Conservation (phyloP, 1,140 invertebrate genomes). For the Capitella teleta region DNA sequence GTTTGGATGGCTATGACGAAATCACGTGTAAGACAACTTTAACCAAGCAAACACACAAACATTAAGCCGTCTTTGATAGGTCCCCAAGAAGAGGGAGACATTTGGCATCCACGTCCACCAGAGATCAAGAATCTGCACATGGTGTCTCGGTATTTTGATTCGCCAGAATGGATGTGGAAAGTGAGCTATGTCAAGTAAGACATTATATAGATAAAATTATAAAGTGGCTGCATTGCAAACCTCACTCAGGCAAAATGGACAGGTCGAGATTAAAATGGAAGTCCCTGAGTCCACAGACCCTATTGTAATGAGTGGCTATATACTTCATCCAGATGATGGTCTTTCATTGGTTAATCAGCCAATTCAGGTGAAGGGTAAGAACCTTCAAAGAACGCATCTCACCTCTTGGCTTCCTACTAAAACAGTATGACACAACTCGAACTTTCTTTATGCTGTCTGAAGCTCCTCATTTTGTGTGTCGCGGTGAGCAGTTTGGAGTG, state of each 20-base stretch:
- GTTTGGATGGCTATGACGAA: too few species aligned
- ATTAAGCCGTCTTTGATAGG: neutral
- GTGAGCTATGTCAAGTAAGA: neutral
- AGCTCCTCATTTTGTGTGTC: constrained; percentile 4
- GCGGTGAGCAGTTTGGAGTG: too few species aligned
- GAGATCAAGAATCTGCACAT: neutral
- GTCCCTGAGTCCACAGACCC: neutral
- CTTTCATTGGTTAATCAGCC: neutral
- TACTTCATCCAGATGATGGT: neutral
- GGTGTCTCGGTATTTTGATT: neutral
- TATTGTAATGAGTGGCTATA: neutral
- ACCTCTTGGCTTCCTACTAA: too few species aligned
- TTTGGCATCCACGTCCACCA: neutral
- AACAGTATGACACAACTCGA: constrained; percentile 11
- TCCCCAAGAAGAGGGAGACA: neutral
- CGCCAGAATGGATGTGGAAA: neutral
- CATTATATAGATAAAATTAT: too few species aligned
- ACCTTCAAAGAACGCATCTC: too few species aligned
- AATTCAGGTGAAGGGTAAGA: too few species aligned
- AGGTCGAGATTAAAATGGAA: neutral
- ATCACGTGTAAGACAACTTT: too few species aligned
- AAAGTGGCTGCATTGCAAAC: too few species aligned
- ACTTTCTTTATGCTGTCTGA: constrained; percentile 7
- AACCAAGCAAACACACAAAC: too few species aligned
- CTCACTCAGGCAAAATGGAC: neutral